phyloP scores from a whole-genome alignment of 1,140 invertebrate genomes.

The Watersipora subatra region DNA sequence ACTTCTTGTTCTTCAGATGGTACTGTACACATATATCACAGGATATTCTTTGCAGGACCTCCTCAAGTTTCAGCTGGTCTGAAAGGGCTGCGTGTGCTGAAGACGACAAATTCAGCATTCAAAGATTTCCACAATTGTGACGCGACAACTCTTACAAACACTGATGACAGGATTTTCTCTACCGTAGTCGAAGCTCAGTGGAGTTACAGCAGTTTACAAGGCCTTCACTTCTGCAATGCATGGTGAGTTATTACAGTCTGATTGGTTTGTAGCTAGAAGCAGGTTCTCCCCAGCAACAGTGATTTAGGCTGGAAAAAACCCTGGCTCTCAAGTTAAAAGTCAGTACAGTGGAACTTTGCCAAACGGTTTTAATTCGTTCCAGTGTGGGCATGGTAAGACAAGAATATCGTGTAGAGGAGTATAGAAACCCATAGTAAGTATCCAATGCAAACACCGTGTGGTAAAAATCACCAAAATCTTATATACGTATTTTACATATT shows the following conservation, averaged over 20 bases:
- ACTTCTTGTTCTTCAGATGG: too few species aligned
- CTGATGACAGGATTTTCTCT: constrained; percentile 56
- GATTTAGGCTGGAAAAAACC: too few species aligned
- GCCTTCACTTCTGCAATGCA: constrained; percentile 52
- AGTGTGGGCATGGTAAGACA: too few species aligned
- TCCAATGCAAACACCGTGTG: too few species aligned
- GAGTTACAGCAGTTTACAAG: constrained; percentile 50
- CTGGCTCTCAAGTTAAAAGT: too few species aligned
- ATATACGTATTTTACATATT: too few species aligned
- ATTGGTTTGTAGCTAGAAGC: neutral
- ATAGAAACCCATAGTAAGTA: too few species aligned
- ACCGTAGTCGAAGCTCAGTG: constrained; percentile 57
- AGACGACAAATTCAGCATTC: constrained; percentile 63
- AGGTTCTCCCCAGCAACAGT: neutral
- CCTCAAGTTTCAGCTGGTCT: constrained; percentile 26
- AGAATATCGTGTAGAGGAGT: too few species aligned
- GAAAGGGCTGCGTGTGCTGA: constrained; percentile 53
- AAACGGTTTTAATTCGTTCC: too few species aligned
- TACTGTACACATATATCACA: neutral
- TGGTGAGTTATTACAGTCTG: constrained; percentile 38
- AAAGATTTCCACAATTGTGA: constrained; percentile 61
- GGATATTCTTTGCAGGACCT: constrained; percentile 8
- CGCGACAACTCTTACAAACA: constrained; percentile 55
- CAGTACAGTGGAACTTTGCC: too few species aligned
- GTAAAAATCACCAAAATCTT: too few species aligned